Conservation (phyloP, 2,797 vertebrate species). For the Tokudaia tokunoshimensis region DNA sequence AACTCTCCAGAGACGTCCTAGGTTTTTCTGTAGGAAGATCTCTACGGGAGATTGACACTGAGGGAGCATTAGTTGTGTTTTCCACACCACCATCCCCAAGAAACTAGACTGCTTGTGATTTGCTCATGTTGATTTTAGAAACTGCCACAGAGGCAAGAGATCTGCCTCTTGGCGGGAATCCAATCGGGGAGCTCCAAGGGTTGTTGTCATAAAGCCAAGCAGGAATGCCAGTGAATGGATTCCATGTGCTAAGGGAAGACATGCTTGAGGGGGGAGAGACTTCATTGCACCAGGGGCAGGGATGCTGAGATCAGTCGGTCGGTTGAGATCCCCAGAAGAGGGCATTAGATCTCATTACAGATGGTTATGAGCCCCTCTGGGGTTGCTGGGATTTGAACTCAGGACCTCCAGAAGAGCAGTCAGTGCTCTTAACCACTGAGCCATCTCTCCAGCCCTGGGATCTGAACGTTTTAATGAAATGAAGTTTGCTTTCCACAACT, state of each 20-base stretch:
- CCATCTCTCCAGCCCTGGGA: too few relatives aligned
- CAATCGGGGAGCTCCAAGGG: background rate
- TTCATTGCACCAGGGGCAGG: background rate
- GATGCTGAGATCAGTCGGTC: background rate
- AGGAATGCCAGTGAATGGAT: background rate
- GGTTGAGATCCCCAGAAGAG: background rate
- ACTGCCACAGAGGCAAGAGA: background rate
- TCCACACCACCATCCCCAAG: background rate
- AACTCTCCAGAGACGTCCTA: conserved; percentile 48
- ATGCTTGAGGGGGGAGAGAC: too few relatives aligned
- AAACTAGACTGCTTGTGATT: background rate
- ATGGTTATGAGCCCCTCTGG: too few relatives aligned
- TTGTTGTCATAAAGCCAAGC: background rate
- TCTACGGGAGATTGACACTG: conserved; percentile 3
- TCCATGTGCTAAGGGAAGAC: background rate
- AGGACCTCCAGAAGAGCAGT: too few relatives aligned
- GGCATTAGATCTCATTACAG: too few relatives aligned
- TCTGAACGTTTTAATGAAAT: background rate
- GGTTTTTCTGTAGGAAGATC: background rate
- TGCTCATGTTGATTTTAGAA: background rate
- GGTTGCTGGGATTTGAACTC: too few relatives aligned
- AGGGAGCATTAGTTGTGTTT: background rate
- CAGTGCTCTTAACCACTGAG: too few relatives aligned
- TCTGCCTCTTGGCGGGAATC: background rate
- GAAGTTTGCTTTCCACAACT: background rate